Conservation (phyloP, 2,797 vertebrate species). For the Crypturellus tataupa region DNA sequence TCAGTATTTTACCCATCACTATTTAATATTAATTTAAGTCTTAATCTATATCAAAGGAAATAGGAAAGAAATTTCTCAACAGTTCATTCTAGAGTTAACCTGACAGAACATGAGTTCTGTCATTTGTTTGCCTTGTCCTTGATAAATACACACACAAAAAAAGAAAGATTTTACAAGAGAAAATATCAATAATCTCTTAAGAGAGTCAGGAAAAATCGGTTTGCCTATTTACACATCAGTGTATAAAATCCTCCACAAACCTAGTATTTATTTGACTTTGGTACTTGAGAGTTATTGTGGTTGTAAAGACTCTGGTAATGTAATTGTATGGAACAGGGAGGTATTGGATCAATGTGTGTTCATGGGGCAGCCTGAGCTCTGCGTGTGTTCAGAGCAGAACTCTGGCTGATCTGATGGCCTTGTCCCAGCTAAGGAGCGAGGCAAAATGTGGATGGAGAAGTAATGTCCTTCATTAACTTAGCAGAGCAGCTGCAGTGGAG, state of each 20-base stretch:
- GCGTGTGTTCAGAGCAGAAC: too few species aligned
- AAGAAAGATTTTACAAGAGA: conserved; percentile 30
- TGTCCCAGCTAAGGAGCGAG: background rate
- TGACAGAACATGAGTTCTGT: background rate
- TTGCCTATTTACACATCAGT: conserved; percentile 70
- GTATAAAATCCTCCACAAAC: conserved; percentile 47
- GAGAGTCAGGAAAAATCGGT: conserved; percentile 17
- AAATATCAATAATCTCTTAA: conserved; percentile 41
- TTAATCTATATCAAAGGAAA: background rate
- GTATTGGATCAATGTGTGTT: background rate
- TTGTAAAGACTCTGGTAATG: background rate
- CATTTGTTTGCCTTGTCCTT: conserved; percentile 39
- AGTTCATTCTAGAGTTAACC: background rate
- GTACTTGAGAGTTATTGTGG: background rate
- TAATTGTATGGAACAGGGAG: background rate
- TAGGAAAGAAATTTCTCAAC: background rate
- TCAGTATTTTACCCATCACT: background rate
- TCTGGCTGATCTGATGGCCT: too few species aligned
- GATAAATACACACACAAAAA: conserved; percentile 28
- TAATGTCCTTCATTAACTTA: background rate
- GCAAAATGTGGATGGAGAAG: background rate
- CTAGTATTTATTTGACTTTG: conserved; percentile 21
- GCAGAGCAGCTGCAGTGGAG: background rate
- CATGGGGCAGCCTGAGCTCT: too few species aligned
- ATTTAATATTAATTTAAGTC: background rate